Conservation (phyloP, 2,888 invertebrate genomes). For the Oscheius sp. region DNA sequence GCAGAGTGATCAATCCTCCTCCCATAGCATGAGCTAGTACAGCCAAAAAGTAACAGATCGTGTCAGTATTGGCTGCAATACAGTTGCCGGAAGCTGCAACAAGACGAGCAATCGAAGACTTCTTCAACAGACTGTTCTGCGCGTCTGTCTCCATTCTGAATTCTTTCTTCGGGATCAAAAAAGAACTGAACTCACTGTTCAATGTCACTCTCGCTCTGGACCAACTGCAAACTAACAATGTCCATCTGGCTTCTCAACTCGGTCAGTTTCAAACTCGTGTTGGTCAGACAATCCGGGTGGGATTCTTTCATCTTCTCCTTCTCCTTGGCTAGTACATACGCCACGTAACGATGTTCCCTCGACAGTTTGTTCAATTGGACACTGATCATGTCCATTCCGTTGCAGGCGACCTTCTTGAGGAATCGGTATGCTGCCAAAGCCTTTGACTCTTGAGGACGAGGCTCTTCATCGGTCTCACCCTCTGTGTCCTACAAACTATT, state of each 20-base stretch:
- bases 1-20: slow-evolving; percentile 83
- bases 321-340: slow-evolving; percentile 87
- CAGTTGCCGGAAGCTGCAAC: slow-evolving; percentile 67
- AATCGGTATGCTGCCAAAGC: slow-evolving; percentile 45
- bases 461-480: not conserved
- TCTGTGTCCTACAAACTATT: not conserved
- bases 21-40: slow-evolving; percentile 87
- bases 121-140: slow-evolving; percentile 69
- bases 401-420: slow-evolving; percentile 47
- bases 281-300: slow-evolving; percentile 69
- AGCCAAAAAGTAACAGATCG: slow-evolving; percentile 94
- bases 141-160: slow-evolving; percentile 68
- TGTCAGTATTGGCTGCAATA: slow-evolving; percentile 79
- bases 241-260: slow-evolving; percentile 64
- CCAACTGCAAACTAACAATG: slow-evolving; percentile 62
- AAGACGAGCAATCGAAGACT: slow-evolving; percentile 67
- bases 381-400: slow-evolving; percentile 48
- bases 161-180: not conserved
- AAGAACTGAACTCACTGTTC: slow-evolving; percentile 48
- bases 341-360: slow-evolving; percentile 92
- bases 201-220: slow-evolving; percentile 67
- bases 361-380: slow-evolving; percentile 77
- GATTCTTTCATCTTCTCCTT: slow-evolving; percentile 84
- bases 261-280: slow-evolving; percentile 54
- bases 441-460: slow-evolving; percentile 42